Conservation (phyloP, 2,797 vertebrate species). For the Oophaga sylvatica region DNA sequence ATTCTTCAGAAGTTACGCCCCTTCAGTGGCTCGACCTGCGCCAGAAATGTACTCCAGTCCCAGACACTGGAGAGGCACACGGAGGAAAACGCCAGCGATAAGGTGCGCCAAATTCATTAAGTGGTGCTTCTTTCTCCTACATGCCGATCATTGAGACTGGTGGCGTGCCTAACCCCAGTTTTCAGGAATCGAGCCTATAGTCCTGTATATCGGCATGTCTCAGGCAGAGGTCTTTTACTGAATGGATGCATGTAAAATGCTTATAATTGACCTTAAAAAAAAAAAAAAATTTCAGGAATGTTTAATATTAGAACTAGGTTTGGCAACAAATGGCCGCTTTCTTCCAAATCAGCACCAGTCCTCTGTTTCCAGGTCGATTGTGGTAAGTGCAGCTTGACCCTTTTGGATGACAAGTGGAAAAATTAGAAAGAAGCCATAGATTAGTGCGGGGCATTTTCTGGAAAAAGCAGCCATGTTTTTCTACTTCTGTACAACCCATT, state of each 20-base stretch:
- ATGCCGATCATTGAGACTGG: too few relatives aligned
- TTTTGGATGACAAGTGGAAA: not conserved
- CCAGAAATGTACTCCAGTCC: too few relatives aligned
- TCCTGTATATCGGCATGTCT: too few relatives aligned
- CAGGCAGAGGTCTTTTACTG: not conserved
- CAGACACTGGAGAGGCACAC: too few relatives aligned
- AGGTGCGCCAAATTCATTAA: too few relatives aligned
- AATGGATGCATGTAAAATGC: not conserved
- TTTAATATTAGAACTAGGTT: not conserved
- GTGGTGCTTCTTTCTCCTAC: too few relatives aligned
- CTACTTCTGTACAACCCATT: not conserved
- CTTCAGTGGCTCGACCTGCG: too few relatives aligned
- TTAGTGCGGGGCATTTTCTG: not conserved
- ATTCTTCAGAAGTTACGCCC: too few relatives aligned
- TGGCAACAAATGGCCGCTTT: too few relatives aligned
- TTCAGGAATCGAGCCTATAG: too few relatives aligned
- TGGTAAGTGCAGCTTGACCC: not conserved
- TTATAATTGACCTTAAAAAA: not conserved
- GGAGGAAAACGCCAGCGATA: too few relatives aligned
- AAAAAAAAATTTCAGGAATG: not conserved
- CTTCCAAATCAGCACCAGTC: not conserved
- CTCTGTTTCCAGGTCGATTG: not conserved
- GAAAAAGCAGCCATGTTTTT: not conserved
- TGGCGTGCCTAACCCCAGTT: too few relatives aligned
- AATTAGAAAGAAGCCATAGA: not conserved